Evolutionary conservation across 2,888 invertebrate species (phyloP), one percentile per base, ranked within the genome.

Genomic region (Aproaerema taeniolella): DNA sequence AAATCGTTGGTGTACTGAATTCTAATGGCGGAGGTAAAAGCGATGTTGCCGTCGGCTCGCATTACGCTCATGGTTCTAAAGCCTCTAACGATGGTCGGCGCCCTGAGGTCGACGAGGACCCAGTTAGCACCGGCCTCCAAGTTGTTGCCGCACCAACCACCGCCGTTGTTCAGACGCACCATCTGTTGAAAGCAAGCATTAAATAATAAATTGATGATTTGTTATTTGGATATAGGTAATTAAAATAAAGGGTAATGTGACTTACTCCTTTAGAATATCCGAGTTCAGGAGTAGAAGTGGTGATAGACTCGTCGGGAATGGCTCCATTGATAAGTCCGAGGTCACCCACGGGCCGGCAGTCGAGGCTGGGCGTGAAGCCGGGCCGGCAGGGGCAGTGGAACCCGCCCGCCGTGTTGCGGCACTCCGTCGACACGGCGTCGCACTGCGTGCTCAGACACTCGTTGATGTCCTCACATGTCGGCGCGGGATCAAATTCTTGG

Each of bases 41-140:
- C 97, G 42, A 94, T 87, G 54, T 91, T 94, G 35, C 93, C 94
- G 58, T 96, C 95, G 11, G 90, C 89, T 46, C 96, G 89, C 59
- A 92, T 90, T 0, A 96, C 95, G 35, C 95, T 94, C 89, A 95
- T 96, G 1, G 96, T 96, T 52, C 96, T 89, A 77, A 97, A 97
- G 8, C 97, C 97, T 57, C 96, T 89, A 41, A 97, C 90, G 15
- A 97, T 93, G 0, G 95, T 95, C 0, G 96, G 95, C 13, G 96
- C 95, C 78, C 93, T 92, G 50, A 97, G 88, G 61, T 97, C 97
- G 45, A 97, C 89, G 47, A 93, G 85, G 38, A 95, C 91, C 96
- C 96, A 97, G 67, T 97, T 97, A 11, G 92, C 90, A 33, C 96
- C 96, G 4, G 94, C 93, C 65, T 96, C 95, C 36, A 92, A 87